Evolutionary conservation across 2,888 invertebrate genomes (phyloP).

Genomic region (Agrotis ipsilon): DNA sequence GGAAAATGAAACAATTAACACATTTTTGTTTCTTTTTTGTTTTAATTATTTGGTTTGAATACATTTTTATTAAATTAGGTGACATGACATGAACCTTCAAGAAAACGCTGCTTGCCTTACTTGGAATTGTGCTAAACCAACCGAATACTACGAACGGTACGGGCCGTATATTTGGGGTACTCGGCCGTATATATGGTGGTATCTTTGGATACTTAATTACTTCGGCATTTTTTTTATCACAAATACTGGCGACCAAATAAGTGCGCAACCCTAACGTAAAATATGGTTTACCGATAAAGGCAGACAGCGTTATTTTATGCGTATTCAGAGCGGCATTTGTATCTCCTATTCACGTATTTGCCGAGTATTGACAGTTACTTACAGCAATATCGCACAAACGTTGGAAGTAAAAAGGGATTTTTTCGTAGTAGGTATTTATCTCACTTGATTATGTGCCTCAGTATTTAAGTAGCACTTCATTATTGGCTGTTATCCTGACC

Average conservation of each 20-base stretch:
- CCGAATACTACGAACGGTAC: no score
- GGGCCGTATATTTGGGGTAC: no score
- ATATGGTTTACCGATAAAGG: conserved; percentile 61
- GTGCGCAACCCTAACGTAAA: conserved; percentile 33
- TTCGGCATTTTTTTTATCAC: no score
- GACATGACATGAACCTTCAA: no score
- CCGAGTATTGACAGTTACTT: conserved; percentile 49
- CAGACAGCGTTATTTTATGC: conserved; percentile 47
- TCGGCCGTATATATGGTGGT: no score
- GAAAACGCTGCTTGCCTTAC: no score
- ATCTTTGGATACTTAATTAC: no score
- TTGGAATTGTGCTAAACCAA: no score
- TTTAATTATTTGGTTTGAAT: no score
- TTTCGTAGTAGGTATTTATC: conserved; percentile 39
- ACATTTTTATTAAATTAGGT: no score
- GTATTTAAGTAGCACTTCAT: conserved; percentile 57
- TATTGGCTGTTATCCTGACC: conserved; percentile 49
- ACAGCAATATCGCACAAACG: conserved; percentile 35
- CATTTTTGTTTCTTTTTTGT: no score
- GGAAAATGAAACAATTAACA: no score
- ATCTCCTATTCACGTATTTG: conserved; percentile 39
- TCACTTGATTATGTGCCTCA: conserved; percentile 38
- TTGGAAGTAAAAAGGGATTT: conserved; percentile 15
- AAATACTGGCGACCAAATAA: not conserved
- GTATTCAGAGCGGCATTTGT: conserved; percentile 36